These are phyloP conservation scores for Smithornis capensis DNA, from an alignment of 2,113 vertebrate species.

Conservation along the genomic window DNA sequence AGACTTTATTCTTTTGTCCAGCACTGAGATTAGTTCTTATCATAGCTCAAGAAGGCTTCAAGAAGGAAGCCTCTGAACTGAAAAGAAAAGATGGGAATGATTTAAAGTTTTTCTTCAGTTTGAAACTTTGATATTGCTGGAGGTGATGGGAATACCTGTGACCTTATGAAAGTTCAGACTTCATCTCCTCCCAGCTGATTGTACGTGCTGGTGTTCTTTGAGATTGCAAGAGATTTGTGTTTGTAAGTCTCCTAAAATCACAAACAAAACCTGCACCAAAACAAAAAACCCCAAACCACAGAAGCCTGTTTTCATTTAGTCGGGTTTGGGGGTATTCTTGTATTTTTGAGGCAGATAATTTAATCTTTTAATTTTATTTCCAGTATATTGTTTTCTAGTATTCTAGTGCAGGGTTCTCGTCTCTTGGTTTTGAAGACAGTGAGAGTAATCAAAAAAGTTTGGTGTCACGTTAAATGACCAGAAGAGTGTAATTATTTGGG, in stretches of 20 bases:
- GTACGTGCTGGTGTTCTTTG: not conserved
- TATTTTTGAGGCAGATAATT: not conserved
- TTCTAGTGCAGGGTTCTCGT: not conserved
- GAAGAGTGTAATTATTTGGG: not conserved
- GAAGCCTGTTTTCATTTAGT: not conserved
- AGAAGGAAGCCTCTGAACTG: slow-evolving; percentile 68
- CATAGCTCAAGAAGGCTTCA: slow-evolving; percentile 71
- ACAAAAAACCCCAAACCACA: not conserved
- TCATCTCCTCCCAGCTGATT: slow-evolving; percentile 28
- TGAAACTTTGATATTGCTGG: slow-evolving; percentile 56
- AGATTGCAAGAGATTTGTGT: not conserved
- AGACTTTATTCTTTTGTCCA: slow-evolving; percentile 75
- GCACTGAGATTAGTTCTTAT: slow-evolving; percentile 72
- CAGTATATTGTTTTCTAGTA: not conserved
- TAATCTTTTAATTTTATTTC: not conserved
- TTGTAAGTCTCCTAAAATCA: not conserved
- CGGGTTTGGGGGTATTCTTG: not conserved
- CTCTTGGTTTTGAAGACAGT: not conserved
- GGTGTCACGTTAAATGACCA: not conserved
- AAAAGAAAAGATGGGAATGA: slow-evolving; percentile 63
- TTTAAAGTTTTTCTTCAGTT: slow-evolving; percentile 60
- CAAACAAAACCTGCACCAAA: not conserved
- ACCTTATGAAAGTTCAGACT: slow-evolving; percentile 43
- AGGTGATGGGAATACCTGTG: slow-evolving; percentile 62
- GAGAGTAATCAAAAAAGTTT: not conserved